Base-by-base conservation (phyloP, 2,797 vertebrate genomes). In the Girardinus metallicus region DNA sequence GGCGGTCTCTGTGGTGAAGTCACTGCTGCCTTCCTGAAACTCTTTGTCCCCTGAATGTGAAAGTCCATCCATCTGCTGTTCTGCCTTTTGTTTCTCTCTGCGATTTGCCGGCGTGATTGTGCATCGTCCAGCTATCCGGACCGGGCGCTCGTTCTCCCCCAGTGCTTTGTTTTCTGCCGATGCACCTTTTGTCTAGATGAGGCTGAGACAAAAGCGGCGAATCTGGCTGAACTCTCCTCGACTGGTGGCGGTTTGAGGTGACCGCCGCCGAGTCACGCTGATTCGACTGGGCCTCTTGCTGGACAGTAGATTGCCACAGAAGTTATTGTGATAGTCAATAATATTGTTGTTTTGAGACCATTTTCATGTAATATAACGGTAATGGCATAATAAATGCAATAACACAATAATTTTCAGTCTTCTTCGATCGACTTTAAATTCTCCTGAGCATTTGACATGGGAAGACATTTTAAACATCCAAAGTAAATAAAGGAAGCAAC, bases 11-110 rank as follows among this genome's bases (percentile, higher is more conserved):
- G 78, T 79, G 36, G 31, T 80, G 86, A 64, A 86, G 36, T 82
- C 86, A 62, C 85, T 85, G 85, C 85, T 90, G 78, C 49, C 66
- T 85, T 76, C 81, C 87, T 82, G 72, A 76, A 83, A 49, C 29
- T 60, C 26, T 31, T 60, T n/a, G 55, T n/a, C 26, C 26, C 34
- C 66, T 75, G 73, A 82, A 80, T 57, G 55, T 70, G 46, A 76
- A 39, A 77, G 85, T 85, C 77, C 73, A 73, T 85, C 77, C 73
- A 73, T 82, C 55, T 85, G 73, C 78, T 60, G 49, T 41, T 2
- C 75, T 74, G 73, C 11, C 77, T 79, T 26, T 73, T 81, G 66
- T 84, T 75, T 77, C 6, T 77, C 12, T 46, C 41, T 71, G 71
- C n/a, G 34, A 73, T 60, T 73, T 29, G 76, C 64, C 31, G 57